Percentiles rank a stretch among this genome's conserved stretches.
Evolutionary conservation across 1,140 invertebrate genomes (phyloP).

Genomic region (Zaprionus tsacasi): DNA sequence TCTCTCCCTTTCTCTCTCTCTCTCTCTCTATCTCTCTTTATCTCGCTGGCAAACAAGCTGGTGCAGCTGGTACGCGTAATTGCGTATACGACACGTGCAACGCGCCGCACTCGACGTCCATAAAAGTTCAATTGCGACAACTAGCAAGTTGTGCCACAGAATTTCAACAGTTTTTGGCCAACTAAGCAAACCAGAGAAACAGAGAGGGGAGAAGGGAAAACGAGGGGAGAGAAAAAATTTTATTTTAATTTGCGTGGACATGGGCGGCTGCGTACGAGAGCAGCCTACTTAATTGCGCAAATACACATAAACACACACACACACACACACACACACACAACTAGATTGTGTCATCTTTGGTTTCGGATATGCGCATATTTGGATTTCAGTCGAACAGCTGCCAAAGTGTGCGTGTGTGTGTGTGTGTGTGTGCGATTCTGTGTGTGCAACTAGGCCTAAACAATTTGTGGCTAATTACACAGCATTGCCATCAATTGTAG

Average conservation of each 20-base stretch:
- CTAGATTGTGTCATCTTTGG: constrained; percentile 81
- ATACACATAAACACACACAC: constrained; percentile 47
- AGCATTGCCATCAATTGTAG: constrained; percentile 75
- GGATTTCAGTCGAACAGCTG: constrained; percentile 51
- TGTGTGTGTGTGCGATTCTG: constrained; percentile 58
- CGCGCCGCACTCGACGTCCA: constrained; percentile 32
- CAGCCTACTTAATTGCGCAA: constrained; percentile 72
- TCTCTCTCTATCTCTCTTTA: too few relatives aligned
- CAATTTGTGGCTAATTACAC: constrained; percentile 82
- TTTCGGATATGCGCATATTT: constrained; percentile 73
- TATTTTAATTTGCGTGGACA: constrained; percentile 72
- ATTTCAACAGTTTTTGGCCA: constrained; percentile 57
- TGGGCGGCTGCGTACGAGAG: constrained; percentile 56
- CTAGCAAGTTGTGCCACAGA: constrained; percentile 50
- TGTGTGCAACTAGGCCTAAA: constrained; percentile 77
- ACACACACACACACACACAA: constrained; percentile 3
- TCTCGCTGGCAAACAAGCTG: constrained; percentile 12
- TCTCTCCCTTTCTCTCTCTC: neutral
- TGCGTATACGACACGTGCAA: constrained; percentile 69
- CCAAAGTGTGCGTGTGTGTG: constrained; percentile 56
- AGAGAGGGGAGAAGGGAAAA: neutral
- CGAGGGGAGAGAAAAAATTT: constrained; percentile 49
- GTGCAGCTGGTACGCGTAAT: constrained; percentile 51
- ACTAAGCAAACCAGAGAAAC: constrained; percentile 16
- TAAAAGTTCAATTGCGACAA: constrained; percentile 75